Evolutionary conservation across 2,888 invertebrate genomes (phyloP).

Genomic region (Seira ritae): DNA sequence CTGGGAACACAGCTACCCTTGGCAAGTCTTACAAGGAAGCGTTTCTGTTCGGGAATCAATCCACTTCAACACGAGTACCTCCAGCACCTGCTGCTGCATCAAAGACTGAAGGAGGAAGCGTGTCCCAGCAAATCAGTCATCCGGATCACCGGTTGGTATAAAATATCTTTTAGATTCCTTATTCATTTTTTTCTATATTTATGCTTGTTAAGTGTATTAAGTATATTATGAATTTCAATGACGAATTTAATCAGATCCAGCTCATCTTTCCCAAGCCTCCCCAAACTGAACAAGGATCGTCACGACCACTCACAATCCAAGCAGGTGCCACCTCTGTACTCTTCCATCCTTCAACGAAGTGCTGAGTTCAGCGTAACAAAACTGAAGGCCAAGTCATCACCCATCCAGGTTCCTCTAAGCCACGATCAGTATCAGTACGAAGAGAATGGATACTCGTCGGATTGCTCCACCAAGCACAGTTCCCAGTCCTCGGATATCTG

Average conservation of each 20-base stretch:
- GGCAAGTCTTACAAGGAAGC: slow-evolving; percentile 50
- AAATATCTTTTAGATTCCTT: no score
- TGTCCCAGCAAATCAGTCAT: no score
- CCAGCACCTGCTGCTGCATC: slow-evolving; percentile 7
- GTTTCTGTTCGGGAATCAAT: slow-evolving; percentile 31
- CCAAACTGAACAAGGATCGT: slow-evolving; percentile 17
- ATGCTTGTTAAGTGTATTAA: no score
- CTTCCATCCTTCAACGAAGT: slow-evolving; percentile 40
- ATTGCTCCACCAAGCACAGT: background rate
- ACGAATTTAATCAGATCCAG: no score
- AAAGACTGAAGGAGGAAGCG: no score
- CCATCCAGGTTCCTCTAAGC: background rate
- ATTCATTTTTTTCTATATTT: no score
- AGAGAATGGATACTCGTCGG: no score
- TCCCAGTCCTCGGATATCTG: slow-evolving; percentile 14
- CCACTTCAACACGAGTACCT: background rate
- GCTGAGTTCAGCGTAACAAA: background rate
- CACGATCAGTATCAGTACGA: background rate
- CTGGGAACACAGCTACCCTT: no score
- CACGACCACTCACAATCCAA: background rate
- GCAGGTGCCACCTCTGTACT: slow-evolving; percentile 29
- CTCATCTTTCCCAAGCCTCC: slow-evolving; percentile 39
- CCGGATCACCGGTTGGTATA: no score
- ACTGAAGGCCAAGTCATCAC: no score
- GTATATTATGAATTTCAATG: no score